Evolutionary conservation across 2,888 invertebrate species (phyloP).

Genomic region (Apoderus coryli): DNA sequence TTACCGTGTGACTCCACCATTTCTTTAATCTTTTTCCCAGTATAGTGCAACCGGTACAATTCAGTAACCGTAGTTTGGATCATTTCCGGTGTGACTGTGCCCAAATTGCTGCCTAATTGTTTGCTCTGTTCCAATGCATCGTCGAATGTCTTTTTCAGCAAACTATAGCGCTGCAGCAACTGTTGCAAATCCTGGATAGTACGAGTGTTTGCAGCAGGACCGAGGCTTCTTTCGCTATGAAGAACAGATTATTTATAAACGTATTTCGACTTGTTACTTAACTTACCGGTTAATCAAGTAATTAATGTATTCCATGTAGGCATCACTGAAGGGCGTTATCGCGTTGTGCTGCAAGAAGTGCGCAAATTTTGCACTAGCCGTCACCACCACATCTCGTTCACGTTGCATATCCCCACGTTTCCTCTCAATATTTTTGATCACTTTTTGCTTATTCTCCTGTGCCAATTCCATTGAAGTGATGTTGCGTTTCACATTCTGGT

Average conservation of each 20-base stretch:
- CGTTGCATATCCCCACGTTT: conserved; percentile 19
- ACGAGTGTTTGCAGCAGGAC: conserved; percentile 15
- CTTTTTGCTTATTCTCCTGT: conserved; percentile 15
- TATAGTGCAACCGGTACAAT: conserved; percentile 22
- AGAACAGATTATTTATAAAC: conserved; percentile 6
- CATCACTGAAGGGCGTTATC: conserved; percentile 26
- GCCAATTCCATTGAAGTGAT: conserved; percentile 20
- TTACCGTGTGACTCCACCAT: no score
- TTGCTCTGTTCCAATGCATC: conserved; percentile 15
- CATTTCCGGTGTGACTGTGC: conserved; percentile 17
- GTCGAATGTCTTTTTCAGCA: conserved; percentile 20
- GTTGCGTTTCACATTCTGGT: conserved; percentile 19
- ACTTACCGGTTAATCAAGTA: conserved; percentile 25
- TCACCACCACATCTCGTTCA: conserved; percentile 23
- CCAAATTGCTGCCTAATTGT: conserved; percentile 10
- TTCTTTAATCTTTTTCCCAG: conserved; percentile 23
- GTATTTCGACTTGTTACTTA: no score
- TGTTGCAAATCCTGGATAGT: conserved; percentile 18
- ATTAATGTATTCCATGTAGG: conserved; percentile 25
- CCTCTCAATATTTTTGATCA: conserved; percentile 19
- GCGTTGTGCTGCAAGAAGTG: conserved; percentile 27
- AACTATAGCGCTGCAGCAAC: conserved; percentile 21
- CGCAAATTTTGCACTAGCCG: conserved; percentile 25
- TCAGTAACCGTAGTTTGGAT: conserved; percentile 18
- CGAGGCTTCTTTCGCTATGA: conserved; percentile 22